These are phyloP conservation scores for Thinocorus orbignyianus DNA, from an alignment of 2,113 vertebrate species.

Conservation along the genomic window DNA sequence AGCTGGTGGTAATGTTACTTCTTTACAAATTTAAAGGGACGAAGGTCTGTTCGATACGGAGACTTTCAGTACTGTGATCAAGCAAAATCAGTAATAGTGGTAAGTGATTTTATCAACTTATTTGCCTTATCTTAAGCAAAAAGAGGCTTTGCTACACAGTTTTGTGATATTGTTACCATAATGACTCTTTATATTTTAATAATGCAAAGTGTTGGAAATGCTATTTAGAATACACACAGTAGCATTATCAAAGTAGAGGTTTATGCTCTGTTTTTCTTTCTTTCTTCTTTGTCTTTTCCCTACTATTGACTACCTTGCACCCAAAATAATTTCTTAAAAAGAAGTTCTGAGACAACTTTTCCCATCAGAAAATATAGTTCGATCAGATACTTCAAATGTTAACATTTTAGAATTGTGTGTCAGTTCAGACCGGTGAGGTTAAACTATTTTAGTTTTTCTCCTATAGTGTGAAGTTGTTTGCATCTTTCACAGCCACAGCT, in stretches of 20 bases:
- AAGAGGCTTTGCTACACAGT: neutral
- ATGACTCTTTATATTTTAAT: neutral
- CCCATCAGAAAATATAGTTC: neutral
- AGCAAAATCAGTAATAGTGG: slow-evolving; percentile 96
- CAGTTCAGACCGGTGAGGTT: neutral
- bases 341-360: neutral
- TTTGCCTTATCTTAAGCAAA: neutral
- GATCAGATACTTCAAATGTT: neutral
- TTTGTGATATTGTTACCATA: neutral
- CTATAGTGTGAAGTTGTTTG: neutral
- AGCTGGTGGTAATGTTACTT: neutral
- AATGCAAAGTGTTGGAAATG: neutral
- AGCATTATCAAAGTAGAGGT: neutral
- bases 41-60: slow-evolving; percentile 93
- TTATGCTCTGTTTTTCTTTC: neutral
- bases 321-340: neutral
- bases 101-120: slow-evolving; percentile 72
- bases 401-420: neutral
- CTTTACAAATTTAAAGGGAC: slow-evolving; percentile 78
- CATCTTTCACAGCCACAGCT: neutral
- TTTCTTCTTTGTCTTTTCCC: accelerated
- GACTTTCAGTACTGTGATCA: slow-evolving; percentile 95
- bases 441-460: neutral
- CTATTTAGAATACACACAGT: accelerated
- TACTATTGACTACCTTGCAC: neutral